Conservation (phyloP, 2,797 vertebrate genomes). For the Xerus rutilus region DNA sequence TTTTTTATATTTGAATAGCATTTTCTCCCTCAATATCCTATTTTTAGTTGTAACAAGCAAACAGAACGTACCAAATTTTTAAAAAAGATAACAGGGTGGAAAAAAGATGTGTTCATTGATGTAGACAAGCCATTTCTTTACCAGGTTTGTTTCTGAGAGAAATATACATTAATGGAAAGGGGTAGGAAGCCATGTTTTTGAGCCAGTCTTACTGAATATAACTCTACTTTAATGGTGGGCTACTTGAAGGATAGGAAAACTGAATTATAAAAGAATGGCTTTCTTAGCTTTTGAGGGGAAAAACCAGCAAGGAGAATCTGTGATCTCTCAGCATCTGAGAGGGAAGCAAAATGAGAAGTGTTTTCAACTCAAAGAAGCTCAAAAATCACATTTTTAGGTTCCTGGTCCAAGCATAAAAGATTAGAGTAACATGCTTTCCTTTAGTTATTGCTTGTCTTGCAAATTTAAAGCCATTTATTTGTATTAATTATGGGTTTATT, state of each 20-base stretch:
- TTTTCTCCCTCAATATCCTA: not conserved
- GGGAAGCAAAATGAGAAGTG: slow-evolving; percentile 23
- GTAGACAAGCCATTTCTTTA: not conserved
- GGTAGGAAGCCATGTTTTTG: not conserved
- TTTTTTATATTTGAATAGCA: slow-evolving; percentile 11
- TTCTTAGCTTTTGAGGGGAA: slow-evolving; percentile 69
- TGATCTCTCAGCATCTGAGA: slow-evolving; percentile 70
- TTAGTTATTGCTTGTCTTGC: not conserved
- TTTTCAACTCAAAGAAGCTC: slow-evolving; percentile 22
- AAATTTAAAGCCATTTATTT: not conserved
- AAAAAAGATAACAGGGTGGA: not conserved
- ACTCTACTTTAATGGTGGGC: slow-evolving; percentile 70
- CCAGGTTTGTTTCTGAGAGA: not conserved
- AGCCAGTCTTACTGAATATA: slow-evolving; percentile 48
- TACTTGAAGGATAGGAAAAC: slow-evolving; percentile 67
- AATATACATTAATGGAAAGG: not conserved
- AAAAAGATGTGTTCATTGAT: not conserved
- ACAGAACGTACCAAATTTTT: not conserved
- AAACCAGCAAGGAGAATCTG: slow-evolving; percentile 71
- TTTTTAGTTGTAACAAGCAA: not conserved
- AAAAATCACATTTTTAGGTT: slow-evolving; percentile 35
- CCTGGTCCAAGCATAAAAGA: not conserved
- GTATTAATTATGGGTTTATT: slow-evolving; percentile 7
- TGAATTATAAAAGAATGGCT: slow-evolving; percentile 66
- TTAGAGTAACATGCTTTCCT: slow-evolving; percentile 19